Evolutionary conservation across 2,113 vertebrate species (phyloP).

Genomic region (Rhadina sibilatrix): DNA sequence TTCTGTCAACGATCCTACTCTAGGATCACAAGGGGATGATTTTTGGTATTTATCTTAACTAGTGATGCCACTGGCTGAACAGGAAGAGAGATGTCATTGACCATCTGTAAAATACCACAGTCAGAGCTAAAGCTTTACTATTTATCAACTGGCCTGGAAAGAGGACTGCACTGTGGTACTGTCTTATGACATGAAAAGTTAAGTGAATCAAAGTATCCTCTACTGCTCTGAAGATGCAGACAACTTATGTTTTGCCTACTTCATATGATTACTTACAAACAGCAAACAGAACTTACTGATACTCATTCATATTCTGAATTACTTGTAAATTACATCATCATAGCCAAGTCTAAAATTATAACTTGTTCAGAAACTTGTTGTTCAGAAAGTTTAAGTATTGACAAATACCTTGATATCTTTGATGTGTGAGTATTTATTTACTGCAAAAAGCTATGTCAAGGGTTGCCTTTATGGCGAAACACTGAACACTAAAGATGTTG

Average conservation of each 20-base stretch:
- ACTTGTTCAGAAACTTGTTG: neutral
- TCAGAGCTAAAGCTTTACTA: neutral
- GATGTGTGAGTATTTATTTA: neutral
- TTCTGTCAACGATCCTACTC: neutral
- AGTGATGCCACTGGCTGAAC: neutral
- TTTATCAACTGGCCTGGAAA: neutral
- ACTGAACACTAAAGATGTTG: neutral
- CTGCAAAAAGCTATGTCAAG: neutral
- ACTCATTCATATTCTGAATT: slow-evolving; percentile 25
- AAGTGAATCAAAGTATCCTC: neutral
- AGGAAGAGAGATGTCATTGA: neutral
- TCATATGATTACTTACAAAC: neutral
- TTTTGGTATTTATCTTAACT: neutral
- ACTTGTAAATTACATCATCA: slow-evolving; percentile 1
- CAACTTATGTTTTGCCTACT: neutral
- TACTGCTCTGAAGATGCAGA: neutral
- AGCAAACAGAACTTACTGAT: neutral
- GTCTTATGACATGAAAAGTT: neutral
- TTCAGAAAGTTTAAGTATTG: neutral
- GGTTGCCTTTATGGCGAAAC: neutral
- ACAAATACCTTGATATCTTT: neutral
- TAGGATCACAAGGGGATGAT: neutral
- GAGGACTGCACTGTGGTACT: neutral
- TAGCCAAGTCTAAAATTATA: neutral
- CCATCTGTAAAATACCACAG: neutral